phyloP scores from a whole-genome alignment of 2,113 vertebrate species.

The Brienomyrus brachyistius region DNA sequence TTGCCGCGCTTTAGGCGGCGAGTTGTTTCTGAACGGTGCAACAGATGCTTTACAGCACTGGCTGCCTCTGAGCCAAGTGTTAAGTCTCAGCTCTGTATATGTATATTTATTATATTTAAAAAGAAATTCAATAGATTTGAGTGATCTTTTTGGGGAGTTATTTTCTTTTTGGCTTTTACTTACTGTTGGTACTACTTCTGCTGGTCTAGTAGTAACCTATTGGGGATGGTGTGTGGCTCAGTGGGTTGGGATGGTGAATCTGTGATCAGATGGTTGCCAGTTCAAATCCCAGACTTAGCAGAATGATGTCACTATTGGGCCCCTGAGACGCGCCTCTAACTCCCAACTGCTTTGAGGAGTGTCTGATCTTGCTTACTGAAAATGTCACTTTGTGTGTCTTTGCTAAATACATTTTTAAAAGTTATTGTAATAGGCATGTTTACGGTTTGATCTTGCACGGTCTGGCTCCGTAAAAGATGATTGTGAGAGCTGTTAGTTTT shows the following conservation, averaged over 20 bases:
- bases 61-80: slow-evolving; percentile 25
- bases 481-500: not conserved
- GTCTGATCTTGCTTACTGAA: not conserved
- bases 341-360: not conserved
- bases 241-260: not conserved
- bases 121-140: not conserved
- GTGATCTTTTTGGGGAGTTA: not conserved
- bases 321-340: not conserved
- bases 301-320: not conserved
- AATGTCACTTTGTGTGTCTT: not conserved
- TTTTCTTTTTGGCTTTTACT: not conserved
- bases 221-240: not conserved
- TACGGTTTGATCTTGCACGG: not conserved
- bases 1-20: slow-evolving; percentile 15
- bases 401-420: not conserved
- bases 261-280: not conserved
- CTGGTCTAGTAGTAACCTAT: not conserved
- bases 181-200: not conserved
- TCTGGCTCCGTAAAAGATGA: not conserved
- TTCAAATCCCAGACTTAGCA: not conserved
- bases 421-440: not conserved
- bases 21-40: slow-evolving; percentile 24
- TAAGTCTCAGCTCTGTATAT: slow-evolving; percentile 22
- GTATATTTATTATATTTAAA: slow-evolving; percentile 3
- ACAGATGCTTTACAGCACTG: slow-evolving; percentile 25